Evolutionary conservation across 2,113 vertebrate species (phyloP).

Genomic region (Tachuris rubrigastra): DNA sequence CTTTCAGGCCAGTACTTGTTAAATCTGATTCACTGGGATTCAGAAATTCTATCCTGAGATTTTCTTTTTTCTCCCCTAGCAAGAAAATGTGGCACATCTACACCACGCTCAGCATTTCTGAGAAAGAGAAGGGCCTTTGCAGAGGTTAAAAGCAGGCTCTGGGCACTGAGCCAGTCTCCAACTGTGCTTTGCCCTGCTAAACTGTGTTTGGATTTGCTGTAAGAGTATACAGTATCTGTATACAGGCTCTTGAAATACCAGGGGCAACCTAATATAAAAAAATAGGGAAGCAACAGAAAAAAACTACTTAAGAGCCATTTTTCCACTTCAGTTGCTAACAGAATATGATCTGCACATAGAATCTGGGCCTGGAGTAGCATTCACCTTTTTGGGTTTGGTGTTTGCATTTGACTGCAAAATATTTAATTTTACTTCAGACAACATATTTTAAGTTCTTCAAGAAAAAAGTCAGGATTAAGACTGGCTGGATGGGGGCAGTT

Average conservation of each 20-base stretch:
- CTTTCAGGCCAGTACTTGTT: neutral
- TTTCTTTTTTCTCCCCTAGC: neutral
- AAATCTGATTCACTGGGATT: neutral
- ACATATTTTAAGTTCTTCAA: neutral
- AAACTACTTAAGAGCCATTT: neutral
- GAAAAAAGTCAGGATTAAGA: neutral
- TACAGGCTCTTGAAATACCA: neutral
- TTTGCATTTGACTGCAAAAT: neutral
- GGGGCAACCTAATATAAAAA: neutral
- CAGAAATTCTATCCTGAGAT: neutral
- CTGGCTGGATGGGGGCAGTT: neutral
- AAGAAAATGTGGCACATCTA: neutral
- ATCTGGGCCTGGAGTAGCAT: neutral
- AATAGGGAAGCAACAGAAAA: neutral
- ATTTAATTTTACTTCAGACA: neutral
- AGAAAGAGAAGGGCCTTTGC: neutral
- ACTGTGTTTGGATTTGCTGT: neutral
- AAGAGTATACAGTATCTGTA: neutral
- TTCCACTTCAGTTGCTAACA: neutral
- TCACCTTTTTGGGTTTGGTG: neutral
- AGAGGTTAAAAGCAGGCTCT: conserved; percentile 27
- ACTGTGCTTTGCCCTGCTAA: conserved; percentile 11
- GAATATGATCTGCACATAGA: neutral
- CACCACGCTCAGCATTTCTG: neutral
- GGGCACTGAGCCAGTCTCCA: conserved; percentile 28